A percentile compares a stretch with the other conserved stretches of the same genome.
phyloP scores from a whole-genome alignment of 2,113 vertebrate genomes.

The Sphyrna mokarran region DNA sequence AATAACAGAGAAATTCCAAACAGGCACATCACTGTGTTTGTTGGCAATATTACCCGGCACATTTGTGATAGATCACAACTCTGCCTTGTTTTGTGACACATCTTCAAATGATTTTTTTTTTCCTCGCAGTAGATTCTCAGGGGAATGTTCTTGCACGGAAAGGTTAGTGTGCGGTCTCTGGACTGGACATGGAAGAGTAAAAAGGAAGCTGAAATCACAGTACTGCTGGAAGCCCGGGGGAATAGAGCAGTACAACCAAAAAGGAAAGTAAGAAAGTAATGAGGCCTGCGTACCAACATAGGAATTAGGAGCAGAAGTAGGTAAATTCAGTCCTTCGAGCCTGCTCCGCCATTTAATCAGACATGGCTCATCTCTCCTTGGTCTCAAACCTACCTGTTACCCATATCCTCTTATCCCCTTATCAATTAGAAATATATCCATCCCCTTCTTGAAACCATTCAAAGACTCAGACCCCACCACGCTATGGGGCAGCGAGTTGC shows the following conservation, averaged over 20 bases:
- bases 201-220: background rate
- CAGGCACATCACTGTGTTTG: background rate
- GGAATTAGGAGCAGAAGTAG: too few species aligned
- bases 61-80: background rate
- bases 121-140: background rate
- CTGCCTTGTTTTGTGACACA: background rate
- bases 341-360: too few species aligned
- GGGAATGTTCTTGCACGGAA: background rate
- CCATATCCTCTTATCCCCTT: too few species aligned
- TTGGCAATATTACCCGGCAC: background rate
- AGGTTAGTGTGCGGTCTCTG: background rate
- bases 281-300: too few species aligned
- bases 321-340: too few species aligned
- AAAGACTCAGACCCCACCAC: too few species aligned
- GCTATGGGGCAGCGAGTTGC: too few species aligned
- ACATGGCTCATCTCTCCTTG: too few species aligned
- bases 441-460: too few species aligned
- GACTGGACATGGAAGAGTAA: background rate
- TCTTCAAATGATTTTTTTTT: background rate
- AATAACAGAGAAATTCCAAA: background rate
- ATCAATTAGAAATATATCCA: too few species aligned
- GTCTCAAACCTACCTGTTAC: too few species aligned
- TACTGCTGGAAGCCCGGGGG: background rate
- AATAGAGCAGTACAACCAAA: background rate
- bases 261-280: too few species aligned